A percentile compares a stretch with the other conserved stretches of the same genome.
These are phyloP conservation scores for Aphodius granarius DNA, from an alignment of 2,888 invertebrate genomes.

Conservation along the genomic window DNA sequence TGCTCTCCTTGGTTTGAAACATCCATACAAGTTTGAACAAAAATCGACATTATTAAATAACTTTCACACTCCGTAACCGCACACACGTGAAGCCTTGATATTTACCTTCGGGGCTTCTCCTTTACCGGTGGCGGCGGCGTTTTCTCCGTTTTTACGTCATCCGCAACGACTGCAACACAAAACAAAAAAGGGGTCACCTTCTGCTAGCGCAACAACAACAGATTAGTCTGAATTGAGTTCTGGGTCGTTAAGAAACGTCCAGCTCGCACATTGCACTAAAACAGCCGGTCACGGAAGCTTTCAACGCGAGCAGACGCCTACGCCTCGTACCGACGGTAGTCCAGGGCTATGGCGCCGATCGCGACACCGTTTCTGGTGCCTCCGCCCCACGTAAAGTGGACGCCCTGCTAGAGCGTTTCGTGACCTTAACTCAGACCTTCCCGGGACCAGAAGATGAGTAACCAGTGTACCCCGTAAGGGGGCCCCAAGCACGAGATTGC, in stretches of 20 bases:
- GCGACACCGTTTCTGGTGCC: conserved; percentile 73
- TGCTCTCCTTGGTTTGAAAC: too few species aligned
- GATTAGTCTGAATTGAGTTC: conserved; percentile 89
- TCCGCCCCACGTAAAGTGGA: conserved; percentile 64
- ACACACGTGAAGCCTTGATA: not conserved
- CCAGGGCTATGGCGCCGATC: conserved; percentile 55
- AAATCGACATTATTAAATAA: not conserved
- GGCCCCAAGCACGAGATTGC: conserved; percentile 78
- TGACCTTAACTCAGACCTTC: conserved; percentile 79
- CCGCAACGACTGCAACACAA: conserved; percentile 27
- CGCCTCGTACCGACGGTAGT: conserved; percentile 48
- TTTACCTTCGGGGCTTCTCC: conserved; percentile 25
- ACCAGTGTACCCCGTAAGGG: conserved; percentile 62
- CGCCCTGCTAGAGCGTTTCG: conserved; percentile 71
- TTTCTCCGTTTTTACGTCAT: conserved; percentile 23
- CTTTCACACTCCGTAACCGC: not conserved
- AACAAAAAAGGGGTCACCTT: conserved; percentile 28
- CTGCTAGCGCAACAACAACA: conserved; percentile 59
- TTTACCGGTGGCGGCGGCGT: conserved; percentile 19
- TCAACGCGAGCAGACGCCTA: conserved; percentile 37
- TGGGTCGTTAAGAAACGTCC: conserved; percentile 50
- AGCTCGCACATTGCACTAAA: conserved; percentile 79
- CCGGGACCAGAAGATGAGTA: conserved; percentile 64
- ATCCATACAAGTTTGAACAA: too few species aligned
- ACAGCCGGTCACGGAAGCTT: conserved; percentile 72